Percentiles rank a stretch among this genome's conserved stretches.
Evolutionary conservation across 2,113 vertebrate species (phyloP).

Genomic region (Alaudala cheleensis): DNA sequence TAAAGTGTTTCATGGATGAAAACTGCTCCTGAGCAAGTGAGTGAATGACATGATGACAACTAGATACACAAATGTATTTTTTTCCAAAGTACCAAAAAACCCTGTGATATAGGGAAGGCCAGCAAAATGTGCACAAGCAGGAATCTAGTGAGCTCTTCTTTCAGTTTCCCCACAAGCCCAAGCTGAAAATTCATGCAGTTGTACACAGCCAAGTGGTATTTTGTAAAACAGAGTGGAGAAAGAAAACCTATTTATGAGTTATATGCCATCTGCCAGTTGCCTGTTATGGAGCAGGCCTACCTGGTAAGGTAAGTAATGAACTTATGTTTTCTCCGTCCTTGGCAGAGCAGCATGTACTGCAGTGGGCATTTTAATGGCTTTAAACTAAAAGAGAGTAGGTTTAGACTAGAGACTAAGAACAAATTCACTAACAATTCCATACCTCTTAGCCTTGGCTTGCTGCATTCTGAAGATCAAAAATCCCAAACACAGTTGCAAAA

Average conservation of each 20-base stretch:
- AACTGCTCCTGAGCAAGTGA: not conserved
- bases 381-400: not conserved
- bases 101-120: not conserved
- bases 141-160: not conserved
- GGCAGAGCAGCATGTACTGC: not conserved
- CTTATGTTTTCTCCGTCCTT: not conserved
- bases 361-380: not conserved
- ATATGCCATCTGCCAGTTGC: not conserved
- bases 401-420: not conserved
- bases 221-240: not conserved
- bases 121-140: not conserved
- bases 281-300: not conserved
- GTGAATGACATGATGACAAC: not conserved
- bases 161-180: not conserved
- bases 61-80: not conserved
- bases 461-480: not conserved
- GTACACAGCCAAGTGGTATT: not conserved
- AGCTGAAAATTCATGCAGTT: not conserved
- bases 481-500: not conserved
- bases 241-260: not conserved
- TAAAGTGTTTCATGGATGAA: not conserved
- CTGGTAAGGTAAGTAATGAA: not conserved
- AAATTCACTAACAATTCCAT: not conserved
- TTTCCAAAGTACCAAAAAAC: not conserved
- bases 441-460: not conserved